Base-by-base conservation (phyloP, 2,113 vertebrate species). In the Maccullochella peelii region DNA sequence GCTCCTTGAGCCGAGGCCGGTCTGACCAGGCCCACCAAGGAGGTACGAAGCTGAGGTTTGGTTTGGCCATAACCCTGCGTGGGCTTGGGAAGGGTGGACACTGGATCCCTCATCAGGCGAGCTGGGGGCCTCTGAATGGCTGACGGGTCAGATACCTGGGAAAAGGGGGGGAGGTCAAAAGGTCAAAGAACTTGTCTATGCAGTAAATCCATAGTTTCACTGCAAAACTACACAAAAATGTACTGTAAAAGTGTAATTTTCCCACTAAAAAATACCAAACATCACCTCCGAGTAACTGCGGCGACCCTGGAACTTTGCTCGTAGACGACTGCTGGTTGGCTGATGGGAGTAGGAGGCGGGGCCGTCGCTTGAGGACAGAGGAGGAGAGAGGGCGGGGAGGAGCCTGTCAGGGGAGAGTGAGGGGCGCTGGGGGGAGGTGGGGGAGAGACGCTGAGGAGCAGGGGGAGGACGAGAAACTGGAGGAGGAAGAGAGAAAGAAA, bases 251-350 rank as follows among this genome's bases (percentile, higher is more conserved):
- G 9, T 36, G 10, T 20, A 3, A 27, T 6, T n/a, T n/a, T 15
- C 7, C 5, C 16, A 20, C 25, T 0, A 30, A 59, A 47, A 47
- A 47, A 6, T 20, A 38, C 6, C n/a, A 67, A 52, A 68, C 25
- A 54, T 25, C 42, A 91, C 94, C 95, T 98, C 97, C 0, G 97
- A 98, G 92, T 98, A 98, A 93, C 97, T 98, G 47, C 97, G 96
- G n/a, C 97, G 97, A 10, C 96, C 96, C 83, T 97, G 97, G 95
- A 98, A 98, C 71, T 96, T 96, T 0, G 96, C 97, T 25, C 97
- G 96, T 73, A 96, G 95, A 59, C 95, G 96, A 61, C 96, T 96
- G 85, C 96, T 96, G 40, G 95, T 89, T 10, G 95, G 95, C 81
- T 96, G 96, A 67, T 91, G 78, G 79, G 96, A 88, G 63, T 97